These are phyloP conservation scores for Esox masquinongy DNA, from an alignment of 2,797 vertebrate genomes.

Conservation along the genomic window DNA sequence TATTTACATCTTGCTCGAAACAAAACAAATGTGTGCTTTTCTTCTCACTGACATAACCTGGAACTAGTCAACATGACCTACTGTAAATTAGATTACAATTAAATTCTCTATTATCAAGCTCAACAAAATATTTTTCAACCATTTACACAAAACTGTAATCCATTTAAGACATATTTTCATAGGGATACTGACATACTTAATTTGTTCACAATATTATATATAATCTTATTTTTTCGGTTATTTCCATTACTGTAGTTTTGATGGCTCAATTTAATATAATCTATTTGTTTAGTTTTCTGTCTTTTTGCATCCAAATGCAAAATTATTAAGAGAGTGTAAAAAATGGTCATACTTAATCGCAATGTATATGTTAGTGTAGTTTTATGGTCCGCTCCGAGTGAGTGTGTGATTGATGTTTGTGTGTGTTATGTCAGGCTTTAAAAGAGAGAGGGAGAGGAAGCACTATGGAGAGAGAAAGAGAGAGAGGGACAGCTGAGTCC, in stretches of 20 bases:
- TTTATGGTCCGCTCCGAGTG: conserved; percentile 62
- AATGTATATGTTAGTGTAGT: conserved; percentile 66
- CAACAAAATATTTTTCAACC: background rate
- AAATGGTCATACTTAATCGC: conserved; percentile 52
- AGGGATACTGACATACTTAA: background rate
- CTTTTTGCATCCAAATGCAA: conserved; percentile 1
- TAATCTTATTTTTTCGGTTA: background rate
- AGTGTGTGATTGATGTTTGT: conserved; percentile 69
- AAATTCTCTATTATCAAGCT: background rate
- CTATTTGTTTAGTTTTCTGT: background rate
- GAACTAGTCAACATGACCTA: conserved; percentile 2
- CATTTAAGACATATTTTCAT: background rate
- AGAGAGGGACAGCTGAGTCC: conserved; percentile 66
- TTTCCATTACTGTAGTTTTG: background rate
- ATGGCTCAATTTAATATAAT: background rate
- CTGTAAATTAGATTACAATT: background rate
- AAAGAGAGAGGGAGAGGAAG: conserved; percentile 57
- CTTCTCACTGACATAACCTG: conserved; percentile 14
- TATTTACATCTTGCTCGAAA: conserved; percentile 55
- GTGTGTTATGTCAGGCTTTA: conserved; percentile 65
- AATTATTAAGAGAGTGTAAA: conserved; percentile 18
- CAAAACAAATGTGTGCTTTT: conserved; percentile 37
- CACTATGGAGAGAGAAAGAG: conserved; percentile 36
- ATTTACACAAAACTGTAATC: background rate
- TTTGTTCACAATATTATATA: conserved; percentile 4